phyloP scores from a whole-genome alignment of 2,888 invertebrate species.

The Eristalis pertinax region DNA sequence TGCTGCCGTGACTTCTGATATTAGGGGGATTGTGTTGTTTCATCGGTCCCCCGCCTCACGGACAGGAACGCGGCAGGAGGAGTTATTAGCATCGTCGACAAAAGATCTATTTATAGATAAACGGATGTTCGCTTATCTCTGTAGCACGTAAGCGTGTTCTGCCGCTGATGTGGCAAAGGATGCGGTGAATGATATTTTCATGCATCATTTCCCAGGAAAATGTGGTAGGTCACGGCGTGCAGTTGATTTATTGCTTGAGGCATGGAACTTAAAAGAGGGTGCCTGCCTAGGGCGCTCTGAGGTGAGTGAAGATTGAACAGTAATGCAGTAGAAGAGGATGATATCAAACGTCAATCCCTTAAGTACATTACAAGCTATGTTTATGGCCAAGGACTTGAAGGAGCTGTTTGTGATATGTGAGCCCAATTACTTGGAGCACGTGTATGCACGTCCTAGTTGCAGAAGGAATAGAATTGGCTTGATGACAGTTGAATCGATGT shows the following conservation, averaged over 20 bases:
- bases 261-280: not conserved
- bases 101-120: slow-evolving; percentile 28
- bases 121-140: not conserved
- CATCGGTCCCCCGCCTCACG: not conserved
- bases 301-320: not conserved
- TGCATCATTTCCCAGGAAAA: not conserved
- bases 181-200: not conserved
- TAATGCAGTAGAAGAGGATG: too few relatives aligned
- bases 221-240: not conserved
- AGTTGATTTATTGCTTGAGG: not conserved
- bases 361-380: too few relatives aligned
- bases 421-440: too few relatives aligned
- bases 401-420: too few relatives aligned
- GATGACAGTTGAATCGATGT: too few relatives aligned
- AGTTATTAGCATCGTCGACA: slow-evolving; percentile 19
- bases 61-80: not conserved
- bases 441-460: too few relatives aligned
- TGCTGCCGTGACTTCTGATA: slow-evolving; percentile 10
- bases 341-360: too few relatives aligned
- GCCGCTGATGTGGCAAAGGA: not conserved
- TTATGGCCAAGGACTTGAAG: too few relatives aligned
- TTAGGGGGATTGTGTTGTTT: slow-evolving; percentile 14
- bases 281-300: not conserved
- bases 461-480: too few relatives aligned
- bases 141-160: not conserved